Base-by-base conservation (phyloP, 1,140 invertebrate genomes). In the Orius insidiosus region DNA sequence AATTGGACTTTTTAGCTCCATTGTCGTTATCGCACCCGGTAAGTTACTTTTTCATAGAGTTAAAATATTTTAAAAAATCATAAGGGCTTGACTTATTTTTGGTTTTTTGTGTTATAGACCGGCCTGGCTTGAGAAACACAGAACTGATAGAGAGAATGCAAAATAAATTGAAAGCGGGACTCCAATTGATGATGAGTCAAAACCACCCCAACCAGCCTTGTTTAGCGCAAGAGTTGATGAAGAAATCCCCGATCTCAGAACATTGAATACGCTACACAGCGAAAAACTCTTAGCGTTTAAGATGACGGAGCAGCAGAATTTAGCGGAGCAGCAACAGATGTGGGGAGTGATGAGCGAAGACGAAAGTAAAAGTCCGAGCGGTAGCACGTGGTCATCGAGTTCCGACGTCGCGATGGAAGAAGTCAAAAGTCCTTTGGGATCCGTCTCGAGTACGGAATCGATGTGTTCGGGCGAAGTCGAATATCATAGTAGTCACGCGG, bases 181-280 rank as follows among this genome's bases (percentile, higher is more conserved):
- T 96, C 24, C 85, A 92, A 59, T 79, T 78, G n/a, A 76, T 92
- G 11, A 71, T 95, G 33, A 70, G 68, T n/a, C 81, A 85, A 57
- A 88, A 86, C 59, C 85, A 92, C 63, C 80, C 75, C 16, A 74
- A 74, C 54, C 75, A 80, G 56, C 75, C 77, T 0, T 76, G 80
- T 43, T 78, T 95, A 46, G 71, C 88, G 45, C 71, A 77, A 40
- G 87, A 94, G 60, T 61, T 96, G 51, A 75, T 94, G 64, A 88
- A 88, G 61, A 95, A 93, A 84, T 95, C 46, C 89, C 90, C 1
- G 93, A 97, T 65, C 69, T 97, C 52, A 72, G 90, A 50, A 96
- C 92, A 0, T 66, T 96, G 33, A 96, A 95, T 65, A 94, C 90
- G 2, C 71, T 97, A 8, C 93, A 96, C 60, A 93, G 89, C 1